Evolutionary conservation across 2,113 vertebrate species (phyloP), one percentile per base, ranked within the genome.

Genomic region (Lepus timidus): DNA sequence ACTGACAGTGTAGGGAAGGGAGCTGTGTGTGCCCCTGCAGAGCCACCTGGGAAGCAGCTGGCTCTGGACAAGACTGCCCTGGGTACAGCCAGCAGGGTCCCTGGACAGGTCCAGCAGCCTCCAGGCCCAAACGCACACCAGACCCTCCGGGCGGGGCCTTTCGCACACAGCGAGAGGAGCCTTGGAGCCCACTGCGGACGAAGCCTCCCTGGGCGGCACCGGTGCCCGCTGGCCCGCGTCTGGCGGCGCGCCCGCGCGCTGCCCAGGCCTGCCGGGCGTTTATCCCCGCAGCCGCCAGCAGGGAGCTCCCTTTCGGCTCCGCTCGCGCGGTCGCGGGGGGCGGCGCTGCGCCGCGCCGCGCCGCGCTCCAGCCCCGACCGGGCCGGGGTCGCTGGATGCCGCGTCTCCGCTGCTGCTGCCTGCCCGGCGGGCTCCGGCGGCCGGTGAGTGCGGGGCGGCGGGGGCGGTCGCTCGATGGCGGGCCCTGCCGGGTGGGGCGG

Each of bases 321-420:
- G 78, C 90, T 91, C 81, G 90, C 92, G 92, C 97, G 94, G 88
- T 84, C 1, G 81, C 93, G 0, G 49, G 90, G 67, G 74, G 95
- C 93, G 88, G 97, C 58, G 97, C 97, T 95, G 95, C 36, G 74
- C 93, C 39, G 94, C 91, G 94, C 97, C 33, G 97, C 70, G 93
- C 95, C 71, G 95, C 84, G 95, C 97, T 96, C 91, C 87, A 62
- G 93, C 96, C 96, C 76, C 29, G 82, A 94, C 95, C 95, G 22
- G 93, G 95, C 95, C 97, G 93, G 86, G 90, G 96, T 90, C 85
- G 96, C 96, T 97, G 96, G 76, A 97, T 97, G 97, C 95, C 90
- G 93, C 79, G 87, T 95, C 96, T 96, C 92, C 16, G 94, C 92
- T 84, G 49, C 94, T 90, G 97, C 95, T 91, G 91, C 92, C 95